Evolutionary conservation across 2,888 invertebrate genomes (phyloP).

Genomic region (Dasypolia templi): DNA sequence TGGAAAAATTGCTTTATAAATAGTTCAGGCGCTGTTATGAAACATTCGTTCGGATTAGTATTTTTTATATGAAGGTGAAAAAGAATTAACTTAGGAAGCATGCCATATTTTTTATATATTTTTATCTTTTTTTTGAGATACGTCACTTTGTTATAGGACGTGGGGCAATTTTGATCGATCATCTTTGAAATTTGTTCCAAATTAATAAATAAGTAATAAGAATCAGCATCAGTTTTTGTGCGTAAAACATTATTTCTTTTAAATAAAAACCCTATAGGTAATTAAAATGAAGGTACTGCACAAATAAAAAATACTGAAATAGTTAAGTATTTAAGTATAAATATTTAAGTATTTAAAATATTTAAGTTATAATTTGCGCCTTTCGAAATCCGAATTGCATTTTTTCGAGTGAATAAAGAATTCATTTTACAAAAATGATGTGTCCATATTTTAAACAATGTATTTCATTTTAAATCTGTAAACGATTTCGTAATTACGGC

Average conservation of each 20-base stretch:
- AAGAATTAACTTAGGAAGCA: too few species aligned
- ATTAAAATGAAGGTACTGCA: not conserved
- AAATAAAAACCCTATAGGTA: not conserved
- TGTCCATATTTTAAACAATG: conserved; percentile 62
- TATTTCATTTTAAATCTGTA: conserved; percentile 69
- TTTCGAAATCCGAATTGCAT: conserved; percentile 33
- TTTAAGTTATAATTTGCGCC: conserved; percentile 20
- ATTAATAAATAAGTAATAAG: not conserved
- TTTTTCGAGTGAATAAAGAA: conserved; percentile 49
- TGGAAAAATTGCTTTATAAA: too few species aligned
- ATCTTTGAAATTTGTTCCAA: too few species aligned
- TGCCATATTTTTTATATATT: too few species aligned
- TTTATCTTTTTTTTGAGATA: too few species aligned
- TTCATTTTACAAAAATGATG: conserved; percentile 56
- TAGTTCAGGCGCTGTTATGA: too few species aligned
- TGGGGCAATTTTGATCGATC: too few species aligned
- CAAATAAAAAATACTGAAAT: conserved; percentile 15
- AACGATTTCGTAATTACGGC: conserved; percentile 66
- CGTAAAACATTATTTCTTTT: not conserved
- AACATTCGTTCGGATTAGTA: too few species aligned
- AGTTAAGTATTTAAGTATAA: too few species aligned
- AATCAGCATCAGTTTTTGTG: not conserved
- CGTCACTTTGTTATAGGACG: too few species aligned
- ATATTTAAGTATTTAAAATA: too few species aligned
- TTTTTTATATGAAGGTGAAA: too few species aligned